phyloP scores from a whole-genome alignment of 2,797 vertebrate genomes.

The Acanthurus lineatus region DNA sequence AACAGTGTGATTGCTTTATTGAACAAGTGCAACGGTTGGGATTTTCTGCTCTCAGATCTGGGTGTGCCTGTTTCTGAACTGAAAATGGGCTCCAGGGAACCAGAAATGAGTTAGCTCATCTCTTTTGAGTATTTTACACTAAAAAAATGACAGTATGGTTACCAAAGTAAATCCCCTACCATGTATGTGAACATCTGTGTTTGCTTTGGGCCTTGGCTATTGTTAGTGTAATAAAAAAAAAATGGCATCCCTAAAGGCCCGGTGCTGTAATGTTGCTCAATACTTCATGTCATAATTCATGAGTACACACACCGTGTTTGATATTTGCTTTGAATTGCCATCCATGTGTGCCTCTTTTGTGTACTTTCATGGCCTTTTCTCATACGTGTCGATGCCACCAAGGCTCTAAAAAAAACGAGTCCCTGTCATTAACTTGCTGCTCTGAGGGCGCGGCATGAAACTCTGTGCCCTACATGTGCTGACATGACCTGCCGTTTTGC shows the following conservation, averaged over 20 bases:
- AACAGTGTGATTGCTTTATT: slow-evolving; percentile 56
- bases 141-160: slow-evolving; percentile 65
- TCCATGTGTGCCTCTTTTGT: slow-evolving; percentile 43
- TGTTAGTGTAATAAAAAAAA: slow-evolving; percentile 54
- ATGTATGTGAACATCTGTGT: slow-evolving; percentile 83
- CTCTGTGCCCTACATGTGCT: slow-evolving; percentile 77
- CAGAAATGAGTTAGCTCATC: slow-evolving; percentile 82
- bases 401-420: slow-evolving; percentile 57
- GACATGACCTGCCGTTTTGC: slow-evolving; percentile 73
- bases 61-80: slow-evolving; percentile 85
- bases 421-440: slow-evolving; percentile 64
- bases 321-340: slow-evolving; percentile 64
- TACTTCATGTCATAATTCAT: slow-evolving; percentile 53
- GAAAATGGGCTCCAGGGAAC: slow-evolving; percentile 70
- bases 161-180: slow-evolving; percentile 51
- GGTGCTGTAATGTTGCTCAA: slow-evolving; percentile 71
- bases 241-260: slow-evolving; percentile 62
- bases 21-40: slow-evolving; percentile 80
- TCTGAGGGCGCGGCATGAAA: slow-evolving; percentile 82
- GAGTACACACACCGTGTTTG: slow-evolving; percentile 63
- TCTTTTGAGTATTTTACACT: slow-evolving; percentile 71
- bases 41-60: slow-evolving; percentile 75
- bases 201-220: slow-evolving; percentile 74
- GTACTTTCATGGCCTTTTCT: slow-evolving; percentile 50
- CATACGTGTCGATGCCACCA: slow-evolving; percentile 63